Percentiles rank a stretch among this genome's conserved stretches.
phyloP scores from a whole-genome alignment of 2,888 invertebrate genomes.

The Colletes collaris region DNA sequence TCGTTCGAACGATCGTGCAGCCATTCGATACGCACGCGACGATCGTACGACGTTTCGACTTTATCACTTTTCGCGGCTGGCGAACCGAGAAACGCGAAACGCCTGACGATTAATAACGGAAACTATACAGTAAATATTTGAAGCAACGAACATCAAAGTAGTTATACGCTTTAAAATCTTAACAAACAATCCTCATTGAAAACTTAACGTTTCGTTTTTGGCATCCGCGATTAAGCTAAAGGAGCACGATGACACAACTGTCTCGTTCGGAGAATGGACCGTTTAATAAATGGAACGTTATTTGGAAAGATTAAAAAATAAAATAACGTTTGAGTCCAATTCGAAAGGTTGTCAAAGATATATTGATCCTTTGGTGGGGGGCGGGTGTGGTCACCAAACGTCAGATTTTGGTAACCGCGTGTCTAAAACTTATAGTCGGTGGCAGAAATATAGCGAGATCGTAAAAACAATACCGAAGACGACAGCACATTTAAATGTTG shows the following conservation, averaged over 20 bases:
- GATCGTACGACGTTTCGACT: constrained; percentile 5
- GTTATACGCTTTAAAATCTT: constrained; percentile 41
- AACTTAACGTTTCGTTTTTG: constrained; percentile 51
- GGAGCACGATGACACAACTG: constrained; percentile 30
- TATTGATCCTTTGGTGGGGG: not conserved
- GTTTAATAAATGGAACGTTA: not conserved
- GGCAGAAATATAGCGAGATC: too few relatives aligned
- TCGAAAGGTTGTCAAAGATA: not conserved
- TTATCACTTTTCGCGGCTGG: not conserved
- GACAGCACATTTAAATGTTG: too few relatives aligned
- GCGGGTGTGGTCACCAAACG: not conserved
- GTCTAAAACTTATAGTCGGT: too few relatives aligned
- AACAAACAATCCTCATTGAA: constrained; percentile 43
- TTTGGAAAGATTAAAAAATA: not conserved
- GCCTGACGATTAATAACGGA: constrained; percentile 23
- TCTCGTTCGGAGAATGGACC: not conserved
- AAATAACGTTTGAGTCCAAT: not conserved
- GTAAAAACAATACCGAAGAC: too few relatives aligned
- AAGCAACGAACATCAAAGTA: constrained; percentile 42
- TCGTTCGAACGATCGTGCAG: constrained; percentile 21
- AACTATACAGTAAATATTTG: constrained; percentile 40
- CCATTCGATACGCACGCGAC: constrained; percentile 11
- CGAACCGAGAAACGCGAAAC: constrained; percentile 15
- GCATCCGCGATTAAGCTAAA: constrained; percentile 38
- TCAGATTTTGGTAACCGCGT: too few relatives aligned